Evolutionary conservation across 2,888 invertebrate species (phyloP).

Genomic region (Drosophila monieri): DNA sequence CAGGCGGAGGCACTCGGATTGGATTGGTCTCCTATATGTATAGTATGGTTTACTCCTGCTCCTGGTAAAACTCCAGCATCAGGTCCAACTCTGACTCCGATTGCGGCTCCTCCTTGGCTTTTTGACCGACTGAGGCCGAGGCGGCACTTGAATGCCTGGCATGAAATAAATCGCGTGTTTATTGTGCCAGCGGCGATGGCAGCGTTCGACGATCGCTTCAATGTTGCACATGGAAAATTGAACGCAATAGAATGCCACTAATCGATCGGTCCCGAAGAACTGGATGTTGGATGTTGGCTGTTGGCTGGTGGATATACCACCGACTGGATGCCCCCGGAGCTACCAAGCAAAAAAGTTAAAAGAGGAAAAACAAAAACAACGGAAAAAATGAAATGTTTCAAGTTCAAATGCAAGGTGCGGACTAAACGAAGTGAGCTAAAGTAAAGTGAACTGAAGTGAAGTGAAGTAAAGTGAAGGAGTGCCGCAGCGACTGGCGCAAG

Average conservation of each 20-base stretch:
- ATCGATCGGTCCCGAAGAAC: constrained; percentile 63
- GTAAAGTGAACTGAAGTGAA: constrained; percentile 21
- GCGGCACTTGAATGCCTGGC: constrained; percentile 76
- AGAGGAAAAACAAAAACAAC: constrained; percentile 4
- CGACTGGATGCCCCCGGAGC: constrained; percentile 37
- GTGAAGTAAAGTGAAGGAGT: constrained; percentile 56
- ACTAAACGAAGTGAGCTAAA: constrained; percentile 36
- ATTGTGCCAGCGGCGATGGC: constrained; percentile 72
- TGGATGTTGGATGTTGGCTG: constrained; percentile 30
- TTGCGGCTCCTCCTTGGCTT: constrained; percentile 65
- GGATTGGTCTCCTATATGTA: constrained; percentile 20
- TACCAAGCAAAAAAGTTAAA: constrained; percentile 58
- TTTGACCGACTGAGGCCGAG: constrained; percentile 72
- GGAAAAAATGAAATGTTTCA: constrained; percentile 76
- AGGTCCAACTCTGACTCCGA: constrained; percentile 9
- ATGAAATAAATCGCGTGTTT: constrained; percentile 81
- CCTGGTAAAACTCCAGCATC: constrained; percentile 4
- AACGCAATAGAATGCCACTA: constrained; percentile 80
- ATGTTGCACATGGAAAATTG: constrained; percentile 80
- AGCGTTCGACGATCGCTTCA: constrained; percentile 64
- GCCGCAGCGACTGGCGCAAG: constrained; percentile 72
- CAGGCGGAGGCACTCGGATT: constrained; percentile 29
- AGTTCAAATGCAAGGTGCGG: constrained; percentile 79
- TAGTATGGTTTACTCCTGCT: constrained; percentile 1
- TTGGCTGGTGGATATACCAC: constrained; percentile 15